Base-by-base conservation (phyloP, 2,888 invertebrate genomes). In the Melinopterus prodromus region DNA sequence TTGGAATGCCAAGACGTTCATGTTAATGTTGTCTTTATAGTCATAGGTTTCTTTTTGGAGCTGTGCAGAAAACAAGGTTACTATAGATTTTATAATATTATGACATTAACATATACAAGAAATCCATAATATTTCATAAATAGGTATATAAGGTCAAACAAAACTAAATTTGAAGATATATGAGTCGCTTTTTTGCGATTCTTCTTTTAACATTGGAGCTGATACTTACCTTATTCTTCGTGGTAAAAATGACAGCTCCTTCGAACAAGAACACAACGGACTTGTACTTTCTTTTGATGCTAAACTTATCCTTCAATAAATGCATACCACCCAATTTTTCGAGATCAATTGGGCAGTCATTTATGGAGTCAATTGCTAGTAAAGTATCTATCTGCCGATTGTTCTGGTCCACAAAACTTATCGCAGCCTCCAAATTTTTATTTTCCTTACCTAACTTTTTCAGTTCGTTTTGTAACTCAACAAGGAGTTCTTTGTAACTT, bases 281-380 rank as follows among this genome's bases (percentile, higher is more conserved):
- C 77, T 84, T 86, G 1, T 87, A 87, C 80, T 86, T 87, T 3
- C 83, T 79, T 6, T 81, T 82, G 53, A 88, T 82, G 37, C 80
- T 84, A 81, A 89, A 88, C 70, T 84, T 84, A 77, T 88, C 87
- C 79, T 86, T 84, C 82, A 87, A 84, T 74, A 87, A 83, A 84
- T 79, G 76, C 78, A 88, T 87, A 9, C 85, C 84, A 3, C 87
- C 87, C 76, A 85, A 85, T 36, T 84, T 83, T 36, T 81, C 81
- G 70, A 84, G 83, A 75, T 86, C 90, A 86, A 87, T 90, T 86
- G 91, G 84, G 78, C 85, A 86, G 26, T 85, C 81, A n/a, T 85
- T 83, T 35, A 89, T 89, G 0, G 88, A 87, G 74, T 87, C 88
- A 9, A 89, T 85, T 0, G 88, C 88, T 37, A 89, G 85, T 4